Conservation (phyloP, 2,113 vertebrate species). For the Meriones unguiculatus region DNA sequence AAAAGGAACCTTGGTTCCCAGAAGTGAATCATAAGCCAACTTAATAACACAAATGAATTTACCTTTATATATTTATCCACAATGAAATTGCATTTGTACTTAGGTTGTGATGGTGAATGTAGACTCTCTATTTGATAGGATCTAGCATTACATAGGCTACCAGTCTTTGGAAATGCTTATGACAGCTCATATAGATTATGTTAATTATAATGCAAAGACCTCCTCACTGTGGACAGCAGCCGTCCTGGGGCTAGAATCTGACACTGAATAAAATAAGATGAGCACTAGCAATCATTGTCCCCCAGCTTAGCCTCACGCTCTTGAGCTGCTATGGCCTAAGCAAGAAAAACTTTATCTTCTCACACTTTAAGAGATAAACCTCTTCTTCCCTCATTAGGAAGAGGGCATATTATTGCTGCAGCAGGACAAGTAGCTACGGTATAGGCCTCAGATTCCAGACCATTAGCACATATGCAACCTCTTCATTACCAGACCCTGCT, state of each 20-base stretch:
- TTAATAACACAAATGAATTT: background rate
- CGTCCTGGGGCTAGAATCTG: background rate
- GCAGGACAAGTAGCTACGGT: background rate
- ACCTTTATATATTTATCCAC: background rate
- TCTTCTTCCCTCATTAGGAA: background rate
- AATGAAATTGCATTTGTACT: background rate
- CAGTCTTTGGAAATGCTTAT: background rate
- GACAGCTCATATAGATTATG: background rate
- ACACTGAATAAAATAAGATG: background rate
- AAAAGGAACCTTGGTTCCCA: background rate
- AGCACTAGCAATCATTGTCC: background rate
- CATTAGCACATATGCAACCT: rapidly evolving
- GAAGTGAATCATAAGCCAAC: background rate
- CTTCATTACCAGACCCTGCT: background rate
- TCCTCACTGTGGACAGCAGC: background rate
- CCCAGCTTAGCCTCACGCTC: background rate
- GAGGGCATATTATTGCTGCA: background rate
- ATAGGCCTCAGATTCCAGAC: background rate
- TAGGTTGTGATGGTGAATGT: background rate
- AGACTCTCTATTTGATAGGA: background rate
- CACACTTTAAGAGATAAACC: background rate
- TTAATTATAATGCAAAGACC: background rate
- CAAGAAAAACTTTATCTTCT: background rate
- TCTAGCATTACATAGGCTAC: background rate
- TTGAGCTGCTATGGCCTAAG: background rate